Evolutionary conservation across 2,888 invertebrate species (phyloP).

Genomic region (Argynnis bischoffii): DNA sequence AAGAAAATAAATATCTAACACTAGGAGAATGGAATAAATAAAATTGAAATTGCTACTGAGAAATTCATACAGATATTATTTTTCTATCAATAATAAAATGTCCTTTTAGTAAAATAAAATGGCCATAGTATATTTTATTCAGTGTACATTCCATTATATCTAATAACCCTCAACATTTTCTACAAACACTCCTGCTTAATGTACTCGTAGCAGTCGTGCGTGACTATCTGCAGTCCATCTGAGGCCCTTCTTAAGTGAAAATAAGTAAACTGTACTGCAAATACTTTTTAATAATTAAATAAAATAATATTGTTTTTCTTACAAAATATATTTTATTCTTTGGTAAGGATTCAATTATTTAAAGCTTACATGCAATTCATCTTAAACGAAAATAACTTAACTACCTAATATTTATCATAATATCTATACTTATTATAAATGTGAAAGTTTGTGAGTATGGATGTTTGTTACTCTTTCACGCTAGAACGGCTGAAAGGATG

Average conservation of each 20-base stretch:
- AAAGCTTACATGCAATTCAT: no score
- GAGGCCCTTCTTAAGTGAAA: slow-evolving; percentile 34
- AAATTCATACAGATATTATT: no score
- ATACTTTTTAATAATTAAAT: neutral
- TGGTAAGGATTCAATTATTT: no score
- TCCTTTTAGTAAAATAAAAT: neutral
- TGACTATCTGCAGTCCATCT: slow-evolving; percentile 37
- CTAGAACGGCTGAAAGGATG: no score
- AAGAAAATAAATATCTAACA: no score
- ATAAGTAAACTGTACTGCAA: slow-evolving; percentile 13
- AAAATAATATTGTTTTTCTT: neutral
- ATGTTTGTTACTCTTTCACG: no score
- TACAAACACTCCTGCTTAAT: slow-evolving; percentile 16
- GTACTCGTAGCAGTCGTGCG: slow-evolving; percentile 26
- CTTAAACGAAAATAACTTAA: no score
- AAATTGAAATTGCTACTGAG: no score
- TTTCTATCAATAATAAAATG: neutral
- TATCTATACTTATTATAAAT: no score
- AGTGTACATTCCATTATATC: slow-evolving; percentile 9
- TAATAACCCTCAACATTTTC: slow-evolving; percentile 11
- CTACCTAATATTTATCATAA: no score
- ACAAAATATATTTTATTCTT: neutral
- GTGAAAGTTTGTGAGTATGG: no score
- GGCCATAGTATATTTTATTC: neutral
- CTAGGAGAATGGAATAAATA: no score